Evolutionary conservation across 2,888 invertebrate species (phyloP), one percentile per base, ranked within the genome.

Genomic region (Phasia obesa): DNA sequence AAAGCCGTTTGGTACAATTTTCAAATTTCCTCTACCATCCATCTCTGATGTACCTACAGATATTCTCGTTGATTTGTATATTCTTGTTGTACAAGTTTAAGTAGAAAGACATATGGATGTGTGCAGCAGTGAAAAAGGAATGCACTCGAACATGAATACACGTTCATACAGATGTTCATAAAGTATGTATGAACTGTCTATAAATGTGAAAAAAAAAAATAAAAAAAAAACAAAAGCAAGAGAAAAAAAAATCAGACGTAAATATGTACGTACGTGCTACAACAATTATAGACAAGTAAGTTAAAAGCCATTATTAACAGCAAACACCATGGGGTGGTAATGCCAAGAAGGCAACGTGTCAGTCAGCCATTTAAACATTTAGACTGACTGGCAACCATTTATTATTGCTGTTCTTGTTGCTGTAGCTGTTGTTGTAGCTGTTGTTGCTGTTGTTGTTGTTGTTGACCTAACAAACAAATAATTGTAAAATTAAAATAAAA

Each of bases 121-220:
- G 73, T 79, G 53, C 59, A n/a, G 62, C 70, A 73, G 73, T 79
- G 79, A 79, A 79, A 79, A 79, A 79, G 79, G 79, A 79, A 79
- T 79, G 79, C 79, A 73, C 59, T 73, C 53, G 60, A 73, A 49
- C 25, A 71, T 64, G 47, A 27, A 59, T 42, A 38, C 23, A 42
- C 42, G 11, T n/a, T 19, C 44, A 17, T 51, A 42, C 17, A 64
- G 4, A 53, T 25, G 35, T 53, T 53, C 15, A 27, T 27, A 27
- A 11, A 13, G 11, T 19, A 47, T 19, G 44, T 2, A 47, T 47
- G 17, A 17, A 51, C 42, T 21, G 57, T 49, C 64, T 74, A 64
- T 60, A 47, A 74, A 74, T 53, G 53, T 73, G 49, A 9, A 42
- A 42, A 19, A 17, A 38, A 9, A 35, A 35, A 15, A 51, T 31